Conservation (phyloP, 2,888 invertebrate genomes). For the Antheraea yamamai region DNA sequence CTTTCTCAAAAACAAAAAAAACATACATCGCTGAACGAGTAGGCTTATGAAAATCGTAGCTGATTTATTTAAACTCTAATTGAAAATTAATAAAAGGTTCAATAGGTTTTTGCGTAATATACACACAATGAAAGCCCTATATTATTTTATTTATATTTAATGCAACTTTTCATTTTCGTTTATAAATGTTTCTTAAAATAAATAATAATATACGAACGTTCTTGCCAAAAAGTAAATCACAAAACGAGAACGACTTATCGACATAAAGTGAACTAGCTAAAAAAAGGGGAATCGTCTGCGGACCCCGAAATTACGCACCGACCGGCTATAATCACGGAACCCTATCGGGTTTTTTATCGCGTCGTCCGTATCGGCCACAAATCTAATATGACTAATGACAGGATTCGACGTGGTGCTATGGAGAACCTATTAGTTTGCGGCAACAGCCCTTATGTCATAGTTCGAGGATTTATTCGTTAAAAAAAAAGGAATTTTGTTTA, state of each 20-base stretch:
- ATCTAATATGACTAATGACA: conserved; percentile 75
- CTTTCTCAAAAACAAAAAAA: too few relatives aligned
- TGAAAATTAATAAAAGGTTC: too few relatives aligned
- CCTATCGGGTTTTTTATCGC: conserved; percentile 66
- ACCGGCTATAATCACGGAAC: conserved; percentile 61
- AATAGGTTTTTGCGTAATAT: too few relatives aligned
- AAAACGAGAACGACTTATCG: conserved; percentile 47
- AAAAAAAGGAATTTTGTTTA: neutral
- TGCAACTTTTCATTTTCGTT: neutral
- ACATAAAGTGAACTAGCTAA: conserved; percentile 35
- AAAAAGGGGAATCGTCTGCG: conserved; percentile 48
- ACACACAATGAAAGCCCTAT: too few relatives aligned
- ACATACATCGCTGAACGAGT: too few relatives aligned
- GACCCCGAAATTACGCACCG: conserved; percentile 64
- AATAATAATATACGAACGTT: neutral
- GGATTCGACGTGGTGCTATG: conserved; percentile 56
- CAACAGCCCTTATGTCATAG: conserved; percentile 50
- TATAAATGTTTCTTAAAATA: neutral
- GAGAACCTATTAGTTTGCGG: conserved; percentile 53
- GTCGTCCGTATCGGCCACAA: conserved; percentile 59
- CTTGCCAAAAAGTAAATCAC: conserved; percentile 28
- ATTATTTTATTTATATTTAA: too few relatives aligned
- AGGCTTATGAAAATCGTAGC: too few relatives aligned
- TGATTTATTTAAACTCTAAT: too few relatives aligned
- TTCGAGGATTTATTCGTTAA: conserved; percentile 41